Conservation (phyloP, 2,888 invertebrate genomes). For the Hirtodrosophila histrioides region DNA sequence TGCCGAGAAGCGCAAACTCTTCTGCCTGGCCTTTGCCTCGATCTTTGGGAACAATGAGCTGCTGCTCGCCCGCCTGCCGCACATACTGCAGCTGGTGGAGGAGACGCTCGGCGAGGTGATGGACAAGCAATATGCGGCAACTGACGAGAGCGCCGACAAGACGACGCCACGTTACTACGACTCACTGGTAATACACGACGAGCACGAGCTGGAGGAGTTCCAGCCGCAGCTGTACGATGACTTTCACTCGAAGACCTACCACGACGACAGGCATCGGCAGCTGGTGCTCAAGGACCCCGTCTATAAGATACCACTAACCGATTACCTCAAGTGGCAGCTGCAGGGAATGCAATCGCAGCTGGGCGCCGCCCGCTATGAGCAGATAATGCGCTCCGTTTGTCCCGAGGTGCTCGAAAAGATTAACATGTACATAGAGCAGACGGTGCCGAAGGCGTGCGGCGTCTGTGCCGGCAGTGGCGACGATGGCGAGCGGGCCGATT, state of each 20-base stretch:
- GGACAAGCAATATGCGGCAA: slow-evolving; percentile 86
- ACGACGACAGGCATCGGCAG: slow-evolving; percentile 89
- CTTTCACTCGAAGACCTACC: slow-evolving; percentile 88
- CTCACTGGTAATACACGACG: slow-evolving; percentile 84
- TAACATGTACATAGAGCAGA: slow-evolving; percentile 76
- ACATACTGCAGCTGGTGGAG: slow-evolving; percentile 89
- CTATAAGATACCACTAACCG: slow-evolving; percentile 90
- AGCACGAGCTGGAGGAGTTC: slow-evolving; percentile 81
- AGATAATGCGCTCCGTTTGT: slow-evolving; percentile 90
- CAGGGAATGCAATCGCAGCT: slow-evolving; percentile 88
- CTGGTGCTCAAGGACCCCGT: slow-evolving; percentile 91
- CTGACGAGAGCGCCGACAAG: slow-evolving; percentile 52
- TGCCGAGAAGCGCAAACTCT: slow-evolving; percentile 91
- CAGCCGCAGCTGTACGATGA: slow-evolving; percentile 84
- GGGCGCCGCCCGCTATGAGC: slow-evolving; percentile 91
- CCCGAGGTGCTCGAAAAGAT: slow-evolving; percentile 90
- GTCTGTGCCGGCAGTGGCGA: slow-evolving; percentile 63
- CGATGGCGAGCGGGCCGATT: slow-evolving; percentile 35
- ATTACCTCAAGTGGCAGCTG: slow-evolving; percentile 90
- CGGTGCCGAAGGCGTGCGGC: slow-evolving; percentile 73
- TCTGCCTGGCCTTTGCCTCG: slow-evolving; percentile 89
- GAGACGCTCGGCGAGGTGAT: slow-evolving; percentile 93
- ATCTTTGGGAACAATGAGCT: slow-evolving; percentile 89
- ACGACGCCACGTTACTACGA: slow-evolving; percentile 80
- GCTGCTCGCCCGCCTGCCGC: slow-evolving; percentile 89